Percentiles rank a stretch among this genome's conserved stretches.
phyloP scores from a whole-genome alignment of 2,888 invertebrate genomes.

The Vanessa cardui region DNA sequence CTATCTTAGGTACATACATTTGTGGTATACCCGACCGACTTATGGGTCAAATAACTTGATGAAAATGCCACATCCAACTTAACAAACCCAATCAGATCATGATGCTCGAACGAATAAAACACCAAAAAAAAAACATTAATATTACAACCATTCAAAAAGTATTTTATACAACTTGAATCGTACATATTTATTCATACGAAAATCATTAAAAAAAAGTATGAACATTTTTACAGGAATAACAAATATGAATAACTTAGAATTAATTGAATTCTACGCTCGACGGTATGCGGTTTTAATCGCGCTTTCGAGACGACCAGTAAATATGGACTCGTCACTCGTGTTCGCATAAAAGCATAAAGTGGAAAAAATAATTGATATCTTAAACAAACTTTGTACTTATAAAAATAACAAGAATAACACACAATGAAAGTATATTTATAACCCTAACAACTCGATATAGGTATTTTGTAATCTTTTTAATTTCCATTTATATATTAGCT shows the following conservation, averaged over 20 bases:
- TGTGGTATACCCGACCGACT: too few species aligned
- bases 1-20: too few species aligned
- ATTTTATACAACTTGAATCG: too few species aligned
- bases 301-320: constrained; percentile 25
- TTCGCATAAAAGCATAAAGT: constrained; percentile 32
- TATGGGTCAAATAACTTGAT: too few species aligned
- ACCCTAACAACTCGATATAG: too few species aligned
- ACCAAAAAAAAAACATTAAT: too few species aligned
- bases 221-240: background rate
- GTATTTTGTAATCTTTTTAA: too few species aligned
- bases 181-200: background rate
- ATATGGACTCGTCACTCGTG: constrained; percentile 17
- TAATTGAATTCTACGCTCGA: constrained; percentile 27
- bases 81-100: too few species aligned
- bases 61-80: too few species aligned
- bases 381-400: constrained; percentile 13
- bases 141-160: too few species aligned
- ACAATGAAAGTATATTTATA: background rate
- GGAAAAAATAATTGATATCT: constrained; percentile 35
- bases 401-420: constrained; percentile 4
- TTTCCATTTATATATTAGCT: too few species aligned
- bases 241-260: constrained; percentile 16
- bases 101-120: too few species aligned
- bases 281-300: constrained; percentile 28
- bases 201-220: background rate